These are phyloP conservation scores for Cerastis rubricosa DNA, from an alignment of 2,888 invertebrate genomes.

Conservation along the genomic window DNA sequence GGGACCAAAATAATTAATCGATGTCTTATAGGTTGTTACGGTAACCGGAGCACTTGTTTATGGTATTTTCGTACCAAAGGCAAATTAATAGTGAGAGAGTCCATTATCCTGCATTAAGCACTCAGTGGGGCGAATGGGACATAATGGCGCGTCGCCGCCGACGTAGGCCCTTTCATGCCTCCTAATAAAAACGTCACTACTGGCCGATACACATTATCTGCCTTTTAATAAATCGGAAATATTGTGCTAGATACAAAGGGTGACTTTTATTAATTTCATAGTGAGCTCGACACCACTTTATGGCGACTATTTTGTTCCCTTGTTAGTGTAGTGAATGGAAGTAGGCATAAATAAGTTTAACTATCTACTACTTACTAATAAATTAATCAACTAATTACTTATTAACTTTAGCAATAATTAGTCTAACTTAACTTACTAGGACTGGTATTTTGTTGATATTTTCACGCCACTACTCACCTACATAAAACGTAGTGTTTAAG, in stretches of 20 bases:
- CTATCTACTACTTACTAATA: neutral
- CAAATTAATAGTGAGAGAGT: constrained; percentile 87
- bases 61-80: constrained; percentile 80
- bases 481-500: neutral
- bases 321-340: neutral
- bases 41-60: constrained; percentile 73
- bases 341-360: neutral
- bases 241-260: constrained; percentile 6
- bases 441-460: neutral
- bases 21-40: constrained; percentile 54
- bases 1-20: constrained; percentile 52
- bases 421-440: neutral
- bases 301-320: neutral
- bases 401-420: neutral
- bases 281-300: neutral
- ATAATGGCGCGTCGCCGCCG: constrained; percentile 81
- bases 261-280: constrained; percentile 8
- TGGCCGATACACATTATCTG: constrained; percentile 74
- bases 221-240: constrained; percentile 63
- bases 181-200: constrained; percentile 83
- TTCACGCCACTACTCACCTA: neutral
- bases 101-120: constrained; percentile 88
- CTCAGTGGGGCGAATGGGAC: constrained; percentile 83
- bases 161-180: constrained; percentile 79
- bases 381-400: neutral